Percentiles rank a stretch among this genome's conserved stretches.
Evolutionary conservation across 2,113 vertebrate species (phyloP).

Genomic region (Corvus cornix): DNA sequence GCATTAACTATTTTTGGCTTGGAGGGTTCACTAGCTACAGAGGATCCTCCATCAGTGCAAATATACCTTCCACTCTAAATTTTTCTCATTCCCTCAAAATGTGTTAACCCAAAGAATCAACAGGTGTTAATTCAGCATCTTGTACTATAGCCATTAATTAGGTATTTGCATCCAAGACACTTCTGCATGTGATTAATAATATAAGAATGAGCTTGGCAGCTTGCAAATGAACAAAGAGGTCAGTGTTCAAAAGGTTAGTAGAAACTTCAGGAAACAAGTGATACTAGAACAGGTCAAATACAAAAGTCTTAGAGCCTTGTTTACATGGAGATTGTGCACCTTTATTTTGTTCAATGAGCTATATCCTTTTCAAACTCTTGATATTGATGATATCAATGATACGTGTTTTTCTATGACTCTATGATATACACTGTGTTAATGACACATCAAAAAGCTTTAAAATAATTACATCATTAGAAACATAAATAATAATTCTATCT

Average conservation of each 20-base stretch:
- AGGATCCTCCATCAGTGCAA: background rate
- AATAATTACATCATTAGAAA: background rate
- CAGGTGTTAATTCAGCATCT: background rate
- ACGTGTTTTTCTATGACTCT: background rate
- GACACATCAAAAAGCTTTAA: background rate
- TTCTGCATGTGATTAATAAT: background rate
- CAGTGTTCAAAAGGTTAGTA: background rate
- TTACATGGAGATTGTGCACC: background rate
- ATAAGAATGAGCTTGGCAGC: background rate
- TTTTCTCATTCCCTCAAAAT: background rate
- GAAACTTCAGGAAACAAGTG: background rate
- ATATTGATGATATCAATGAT: background rate
- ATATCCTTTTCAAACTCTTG: background rate
- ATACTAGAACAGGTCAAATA: background rate
- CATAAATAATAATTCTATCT: background rate
- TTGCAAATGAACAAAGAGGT: background rate
- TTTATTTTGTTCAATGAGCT: background rate
- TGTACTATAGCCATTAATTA: background rate
- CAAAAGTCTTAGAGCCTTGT: background rate
- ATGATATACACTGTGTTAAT: background rate
- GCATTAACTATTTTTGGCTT: background rate
- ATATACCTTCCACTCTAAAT: background rate
- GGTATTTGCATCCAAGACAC: background rate
- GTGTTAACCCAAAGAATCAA: background rate
- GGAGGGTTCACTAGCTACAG: background rate